These are phyloP conservation scores for Hiodon alosoides DNA, from an alignment of 2,113 vertebrate genomes.

Conservation along the genomic window DNA sequence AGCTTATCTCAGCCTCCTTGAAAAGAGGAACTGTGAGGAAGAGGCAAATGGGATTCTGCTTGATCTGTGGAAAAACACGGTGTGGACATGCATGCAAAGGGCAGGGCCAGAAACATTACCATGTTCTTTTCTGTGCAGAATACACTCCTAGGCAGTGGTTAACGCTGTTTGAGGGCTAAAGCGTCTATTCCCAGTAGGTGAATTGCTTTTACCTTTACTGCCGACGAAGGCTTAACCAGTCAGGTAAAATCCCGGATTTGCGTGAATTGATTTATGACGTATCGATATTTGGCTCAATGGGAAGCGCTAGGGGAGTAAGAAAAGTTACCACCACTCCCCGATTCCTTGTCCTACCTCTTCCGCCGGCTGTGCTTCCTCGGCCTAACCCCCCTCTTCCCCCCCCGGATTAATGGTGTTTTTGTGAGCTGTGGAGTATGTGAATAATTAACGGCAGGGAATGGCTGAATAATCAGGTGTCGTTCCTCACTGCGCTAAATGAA, in stretches of 20 bases:
- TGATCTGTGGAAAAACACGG: neutral
- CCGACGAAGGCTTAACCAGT: too few relatives aligned
- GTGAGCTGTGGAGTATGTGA: constrained; percentile 19
- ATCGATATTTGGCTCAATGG: too few relatives aligned
- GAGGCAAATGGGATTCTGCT: neutral
- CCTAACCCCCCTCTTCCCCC: neutral
- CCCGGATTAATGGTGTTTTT: constrained; percentile 39
- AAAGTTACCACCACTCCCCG: too few relatives aligned
- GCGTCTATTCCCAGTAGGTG: too few relatives aligned
- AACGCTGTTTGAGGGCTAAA: too few relatives aligned
- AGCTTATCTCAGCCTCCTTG: neutral
- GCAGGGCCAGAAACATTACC: neutral
- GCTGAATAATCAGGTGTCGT: constrained; percentile 73
- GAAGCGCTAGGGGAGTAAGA: too few relatives aligned
- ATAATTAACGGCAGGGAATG: constrained; percentile 57
- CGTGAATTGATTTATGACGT: too few relatives aligned
- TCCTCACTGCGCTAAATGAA: constrained; percentile 63
- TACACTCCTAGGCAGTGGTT: too few relatives aligned
- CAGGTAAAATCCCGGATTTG: too few relatives aligned
- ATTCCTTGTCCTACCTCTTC: neutral
- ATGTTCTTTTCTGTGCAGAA: neutral
- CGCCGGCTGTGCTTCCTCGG: neutral
- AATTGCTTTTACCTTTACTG: too few relatives aligned
- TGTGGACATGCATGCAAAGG: neutral
- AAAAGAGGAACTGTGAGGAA: neutral